These are phyloP conservation scores for Enteromius argenteus DNA, from an alignment of 2,797 vertebrate species.

Conservation along the genomic window DNA sequence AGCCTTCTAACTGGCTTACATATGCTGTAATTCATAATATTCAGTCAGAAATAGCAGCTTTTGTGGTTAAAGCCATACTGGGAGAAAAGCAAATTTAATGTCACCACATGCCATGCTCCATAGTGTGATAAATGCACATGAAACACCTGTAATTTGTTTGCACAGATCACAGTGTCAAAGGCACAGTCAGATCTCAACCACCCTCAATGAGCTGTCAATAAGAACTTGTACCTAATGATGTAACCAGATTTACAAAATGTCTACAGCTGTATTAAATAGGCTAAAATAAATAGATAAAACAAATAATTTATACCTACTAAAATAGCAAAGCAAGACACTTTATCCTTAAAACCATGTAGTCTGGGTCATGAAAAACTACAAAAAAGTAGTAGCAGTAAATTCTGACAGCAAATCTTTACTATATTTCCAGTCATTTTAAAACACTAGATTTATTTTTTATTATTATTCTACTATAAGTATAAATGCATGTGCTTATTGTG, in stretches of 20 bases:
- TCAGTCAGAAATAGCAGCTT: neutral
- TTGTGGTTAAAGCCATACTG: constrained; percentile 1
- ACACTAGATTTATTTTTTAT: neutral
- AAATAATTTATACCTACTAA: neutral
- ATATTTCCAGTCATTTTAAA: neutral
- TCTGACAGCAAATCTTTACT: neutral
- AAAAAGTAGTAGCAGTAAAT: neutral
- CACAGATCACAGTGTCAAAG: constrained; percentile 4
- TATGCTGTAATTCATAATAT: neutral
- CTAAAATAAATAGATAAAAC: neutral
- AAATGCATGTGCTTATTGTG: neutral
- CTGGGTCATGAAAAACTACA: neutral
- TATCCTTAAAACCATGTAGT: neutral
- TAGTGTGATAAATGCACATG: constrained; percentile 6
- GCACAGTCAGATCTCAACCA: constrained; percentile 15
- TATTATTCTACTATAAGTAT: neutral
- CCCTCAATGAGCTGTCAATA: constrained; percentile 7
- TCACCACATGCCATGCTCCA: constrained; percentile 4
- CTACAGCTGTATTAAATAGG: neutral
- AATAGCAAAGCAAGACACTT: neutral
- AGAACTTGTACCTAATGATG: constrained; percentile 4
- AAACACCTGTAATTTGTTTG: constrained; percentile 16
- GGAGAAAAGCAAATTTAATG: constrained; percentile 1
- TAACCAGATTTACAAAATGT: neutral
- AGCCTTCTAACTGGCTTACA: constrained; percentile 7